Conservation (phyloP, 2,797 vertebrate species). For the Sparus aurata region DNA sequence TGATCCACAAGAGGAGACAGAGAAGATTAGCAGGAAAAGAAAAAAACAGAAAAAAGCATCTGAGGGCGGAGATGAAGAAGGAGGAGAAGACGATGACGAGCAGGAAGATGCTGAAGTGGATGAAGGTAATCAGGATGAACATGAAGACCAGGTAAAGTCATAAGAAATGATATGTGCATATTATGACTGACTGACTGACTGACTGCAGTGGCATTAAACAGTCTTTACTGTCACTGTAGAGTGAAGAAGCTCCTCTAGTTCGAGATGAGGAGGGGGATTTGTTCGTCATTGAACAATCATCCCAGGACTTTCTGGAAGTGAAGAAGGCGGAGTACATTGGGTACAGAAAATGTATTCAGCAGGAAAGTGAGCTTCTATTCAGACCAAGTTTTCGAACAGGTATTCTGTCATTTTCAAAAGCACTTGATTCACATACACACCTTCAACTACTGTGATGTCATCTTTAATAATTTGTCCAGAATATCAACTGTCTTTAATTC, state of each 20-base stretch:
- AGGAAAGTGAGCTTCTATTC: slow-evolving; percentile 89
- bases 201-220: neutral
- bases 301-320: slow-evolving; percentile 88
- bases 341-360: slow-evolving; percentile 79
- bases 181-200: neutral
- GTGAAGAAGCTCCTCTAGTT: slow-evolving; percentile 86
- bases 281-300: slow-evolving; percentile 83
- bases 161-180: neutral
- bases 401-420: slow-evolving; percentile 57
- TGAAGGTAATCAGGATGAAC: slow-evolving; percentile 78
- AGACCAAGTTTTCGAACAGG: slow-evolving; percentile 89
- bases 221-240: slow-evolving; percentile 72
- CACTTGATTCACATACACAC: neutral
- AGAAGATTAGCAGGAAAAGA: slow-evolving; percentile 55
- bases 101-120: slow-evolving; percentile 68
- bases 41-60: slow-evolving; percentile 49
- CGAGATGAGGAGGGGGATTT: slow-evolving; percentile 83
- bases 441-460: neutral
- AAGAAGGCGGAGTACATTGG: slow-evolving; percentile 87
- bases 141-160: slow-evolving; percentile 76
- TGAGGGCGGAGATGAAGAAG: slow-evolving; percentile 68
- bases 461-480: neutral
- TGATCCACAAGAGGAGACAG: slow-evolving; percentile 78
- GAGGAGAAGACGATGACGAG: slow-evolving; percentile 69
- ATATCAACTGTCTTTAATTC: neutral